A percentile compares a stretch with the other conserved stretches of the same genome.
These are phyloP conservation scores for Linurgus olivaceus DNA, from an alignment of 2,797 vertebrate species.

Conservation along the genomic window DNA sequence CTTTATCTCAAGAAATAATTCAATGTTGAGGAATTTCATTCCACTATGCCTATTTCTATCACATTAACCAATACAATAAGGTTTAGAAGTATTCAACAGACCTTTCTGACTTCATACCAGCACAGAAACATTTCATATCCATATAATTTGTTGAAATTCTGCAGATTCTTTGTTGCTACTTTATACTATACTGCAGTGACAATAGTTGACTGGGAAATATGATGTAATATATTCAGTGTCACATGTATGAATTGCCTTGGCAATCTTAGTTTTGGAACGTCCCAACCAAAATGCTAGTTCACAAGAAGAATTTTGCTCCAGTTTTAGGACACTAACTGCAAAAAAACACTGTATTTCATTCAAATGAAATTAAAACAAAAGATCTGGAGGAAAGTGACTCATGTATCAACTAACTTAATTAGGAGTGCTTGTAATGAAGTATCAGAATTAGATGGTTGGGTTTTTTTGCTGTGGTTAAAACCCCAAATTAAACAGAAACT, in stretches of 20 bases:
- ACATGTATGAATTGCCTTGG: background rate
- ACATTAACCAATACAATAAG: background rate
- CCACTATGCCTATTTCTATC: background rate
- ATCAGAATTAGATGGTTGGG: background rate
- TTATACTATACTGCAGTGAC: background rate
- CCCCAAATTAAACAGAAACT: background rate
- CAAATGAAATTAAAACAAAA: conserved; percentile 1
- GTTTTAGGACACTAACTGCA: background rate
- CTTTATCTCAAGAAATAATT: background rate
- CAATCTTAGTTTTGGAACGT: background rate
- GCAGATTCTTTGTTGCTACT: background rate
- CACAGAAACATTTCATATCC: background rate
- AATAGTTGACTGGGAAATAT: background rate
- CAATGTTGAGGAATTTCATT: background rate
- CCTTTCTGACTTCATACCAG: background rate
- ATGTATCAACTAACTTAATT: background rate
- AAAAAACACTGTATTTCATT: background rate
- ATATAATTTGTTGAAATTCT: background rate
- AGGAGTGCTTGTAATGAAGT: background rate
- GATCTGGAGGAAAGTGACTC: background rate
- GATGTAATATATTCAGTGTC: background rate
- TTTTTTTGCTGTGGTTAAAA: background rate
- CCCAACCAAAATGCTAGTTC: background rate
- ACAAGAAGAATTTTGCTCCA: background rate
- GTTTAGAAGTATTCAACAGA: background rate